phyloP scores from a whole-genome alignment of 2,888 invertebrate species.

The Cryptocephalus primarius region DNA sequence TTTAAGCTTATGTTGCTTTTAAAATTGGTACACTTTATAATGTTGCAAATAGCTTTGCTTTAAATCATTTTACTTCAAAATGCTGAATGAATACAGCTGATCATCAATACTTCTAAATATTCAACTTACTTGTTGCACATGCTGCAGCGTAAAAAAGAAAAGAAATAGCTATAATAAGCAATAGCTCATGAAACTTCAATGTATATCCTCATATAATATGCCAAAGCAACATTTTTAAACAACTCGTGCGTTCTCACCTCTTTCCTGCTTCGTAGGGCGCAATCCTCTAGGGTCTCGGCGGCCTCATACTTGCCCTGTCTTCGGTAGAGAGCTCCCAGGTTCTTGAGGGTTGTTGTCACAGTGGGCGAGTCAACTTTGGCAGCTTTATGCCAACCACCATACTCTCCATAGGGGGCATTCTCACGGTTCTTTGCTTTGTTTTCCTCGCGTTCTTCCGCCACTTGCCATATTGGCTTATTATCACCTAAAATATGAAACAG shows the following conservation, averaged over 20 bases:
- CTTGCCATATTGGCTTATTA: constrained; percentile 95
- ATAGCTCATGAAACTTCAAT: constrained; percentile 2
- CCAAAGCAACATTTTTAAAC: too few species aligned
- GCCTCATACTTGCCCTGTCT: constrained; percentile 99
- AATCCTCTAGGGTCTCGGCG: constrained; percentile 97
- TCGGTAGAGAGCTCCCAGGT: constrained; percentile 94
- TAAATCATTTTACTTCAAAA: too few species aligned
- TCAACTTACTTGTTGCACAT: constrained; percentile 53
- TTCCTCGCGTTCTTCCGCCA: constrained; percentile 97
- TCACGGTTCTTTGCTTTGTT: constrained; percentile 81
- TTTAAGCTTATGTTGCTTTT: too few species aligned
- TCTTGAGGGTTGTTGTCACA: constrained; percentile 95
- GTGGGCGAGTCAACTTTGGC: constrained; percentile 97
- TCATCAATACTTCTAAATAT: too few species aligned
- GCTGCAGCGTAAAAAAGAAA: constrained; percentile 40
- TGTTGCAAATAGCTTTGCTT: too few species aligned
- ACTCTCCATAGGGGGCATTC: constrained; percentile 82
- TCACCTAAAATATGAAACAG: constrained; percentile 45
- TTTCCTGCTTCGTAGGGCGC: constrained; percentile 90
- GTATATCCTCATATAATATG: too few species aligned
- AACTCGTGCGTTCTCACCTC: constrained; percentile 50
- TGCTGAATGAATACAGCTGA: too few species aligned
- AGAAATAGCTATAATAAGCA: constrained; percentile 10
- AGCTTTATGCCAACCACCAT: constrained; percentile 96
- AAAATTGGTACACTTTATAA: too few species aligned